phyloP scores from a whole-genome alignment of 2,113 vertebrate species.

The Pholis gunnellus region DNA sequence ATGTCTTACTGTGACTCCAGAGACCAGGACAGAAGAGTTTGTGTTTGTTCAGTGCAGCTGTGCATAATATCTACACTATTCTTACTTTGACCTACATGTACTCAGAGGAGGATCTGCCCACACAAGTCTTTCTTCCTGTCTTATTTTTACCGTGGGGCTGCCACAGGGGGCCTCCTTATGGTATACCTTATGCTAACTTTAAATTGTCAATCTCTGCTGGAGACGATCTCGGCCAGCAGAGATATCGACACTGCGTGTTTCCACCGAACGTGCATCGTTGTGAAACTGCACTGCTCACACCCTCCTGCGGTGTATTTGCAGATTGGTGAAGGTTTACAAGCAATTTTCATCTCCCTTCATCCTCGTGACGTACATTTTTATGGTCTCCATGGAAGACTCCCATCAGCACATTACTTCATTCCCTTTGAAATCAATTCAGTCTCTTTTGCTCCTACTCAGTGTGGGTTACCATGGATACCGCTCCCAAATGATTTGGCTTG shows the following conservation, averaged over 20 bases:
- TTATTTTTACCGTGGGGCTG: constrained; percentile 35
- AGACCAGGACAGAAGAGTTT: constrained; percentile 69
- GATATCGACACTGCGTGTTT: constrained; percentile 1
- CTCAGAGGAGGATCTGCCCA: constrained; percentile 51
- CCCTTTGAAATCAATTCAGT: constrained; percentile 73
- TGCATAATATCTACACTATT: constrained; percentile 72
- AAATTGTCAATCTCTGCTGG: constrained; percentile 46
- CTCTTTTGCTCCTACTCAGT: constrained; percentile 78
- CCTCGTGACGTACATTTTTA: constrained; percentile 64
- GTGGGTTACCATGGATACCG: constrained; percentile 80
- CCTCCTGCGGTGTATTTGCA: constrained; percentile 21
- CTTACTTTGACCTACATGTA: constrained; percentile 72
- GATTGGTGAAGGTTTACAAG: constrained; percentile 42
- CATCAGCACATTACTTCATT: constrained; percentile 74
- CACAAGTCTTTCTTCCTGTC: constrained; percentile 42
- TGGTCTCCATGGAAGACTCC: constrained; percentile 69
- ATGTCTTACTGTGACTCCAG: constrained; percentile 68
- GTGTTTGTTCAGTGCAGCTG: constrained; percentile 73
- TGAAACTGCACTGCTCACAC: constrained; percentile 27
- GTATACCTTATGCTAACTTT: constrained; percentile 57
- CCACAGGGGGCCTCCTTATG: constrained; percentile 57
- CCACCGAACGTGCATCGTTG: not conserved
- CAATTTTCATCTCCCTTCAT: constrained; percentile 45
- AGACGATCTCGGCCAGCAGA: constrained; percentile 46
- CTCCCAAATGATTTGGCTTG: constrained; percentile 73